phyloP scores from a whole-genome alignment of 1,140 invertebrate genomes.

The Samia ricini region DNA sequence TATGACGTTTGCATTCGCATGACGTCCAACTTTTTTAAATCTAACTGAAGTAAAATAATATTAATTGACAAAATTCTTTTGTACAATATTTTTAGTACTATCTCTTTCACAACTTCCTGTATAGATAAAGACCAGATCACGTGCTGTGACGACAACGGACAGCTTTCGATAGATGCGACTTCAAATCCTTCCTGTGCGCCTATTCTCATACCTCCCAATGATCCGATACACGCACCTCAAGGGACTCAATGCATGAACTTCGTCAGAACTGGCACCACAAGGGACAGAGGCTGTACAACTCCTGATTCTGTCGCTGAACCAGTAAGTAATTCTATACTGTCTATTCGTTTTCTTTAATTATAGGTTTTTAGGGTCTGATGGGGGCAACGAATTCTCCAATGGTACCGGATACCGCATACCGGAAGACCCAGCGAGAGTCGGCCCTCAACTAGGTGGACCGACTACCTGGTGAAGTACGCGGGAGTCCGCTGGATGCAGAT shows the following conservation, averaged over 20 bases:
- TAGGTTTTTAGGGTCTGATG: no score
- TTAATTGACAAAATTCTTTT: background rate
- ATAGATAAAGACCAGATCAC: conserved; percentile 81
- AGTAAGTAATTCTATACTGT: conserved; percentile 62
- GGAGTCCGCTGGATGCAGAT: no score
- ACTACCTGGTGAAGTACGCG: no score
- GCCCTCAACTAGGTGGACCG: no score
- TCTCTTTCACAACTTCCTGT: background rate
- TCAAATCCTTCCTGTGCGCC: conserved; percentile 86
- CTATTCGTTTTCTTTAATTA: no score
- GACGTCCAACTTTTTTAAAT: no score
- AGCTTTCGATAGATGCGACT: conserved; percentile 73
- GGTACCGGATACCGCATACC: no score
- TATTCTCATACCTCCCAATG: conserved; percentile 89
- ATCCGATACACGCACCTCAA: conserved; percentile 85
- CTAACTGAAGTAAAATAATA: no score
- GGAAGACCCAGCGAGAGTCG: no score
- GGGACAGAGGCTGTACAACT: conserved; percentile 82
- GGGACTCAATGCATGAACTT: conserved; percentile 91
- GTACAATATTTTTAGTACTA: background rate
- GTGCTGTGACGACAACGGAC: conserved; percentile 85
- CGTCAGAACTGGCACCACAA: conserved; percentile 86
- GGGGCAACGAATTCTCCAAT: no score
- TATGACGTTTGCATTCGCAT: no score
- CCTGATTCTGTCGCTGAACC: conserved; percentile 84